These are phyloP conservation scores for Chalcosyrphus nemorum DNA, from an alignment of 2,888 invertebrate species.

Conservation along the genomic window DNA sequence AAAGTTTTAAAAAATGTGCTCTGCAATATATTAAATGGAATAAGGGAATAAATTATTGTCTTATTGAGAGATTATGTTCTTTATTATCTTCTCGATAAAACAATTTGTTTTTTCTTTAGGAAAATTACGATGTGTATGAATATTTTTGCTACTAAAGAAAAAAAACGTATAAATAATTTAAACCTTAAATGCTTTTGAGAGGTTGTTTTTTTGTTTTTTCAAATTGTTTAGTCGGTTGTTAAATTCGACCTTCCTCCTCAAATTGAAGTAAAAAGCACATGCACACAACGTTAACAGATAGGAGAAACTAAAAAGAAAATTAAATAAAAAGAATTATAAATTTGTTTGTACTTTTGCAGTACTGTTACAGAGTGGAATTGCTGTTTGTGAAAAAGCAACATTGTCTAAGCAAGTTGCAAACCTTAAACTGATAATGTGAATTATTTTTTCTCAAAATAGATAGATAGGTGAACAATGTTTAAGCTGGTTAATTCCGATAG, in stretches of 20 bases:
- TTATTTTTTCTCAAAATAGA: too few species aligned
- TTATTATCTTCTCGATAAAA: constrained; percentile 61
- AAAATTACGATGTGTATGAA: constrained; percentile 64
- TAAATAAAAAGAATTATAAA: neutral
- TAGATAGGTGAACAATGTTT: too few species aligned
- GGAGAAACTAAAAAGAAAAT: constrained; percentile 5
- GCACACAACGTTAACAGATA: constrained; percentile 28
- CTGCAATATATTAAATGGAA: constrained; percentile 70
- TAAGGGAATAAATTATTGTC: constrained; percentile 60
- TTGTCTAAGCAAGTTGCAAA: too few species aligned
- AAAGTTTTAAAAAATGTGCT: constrained; percentile 73
- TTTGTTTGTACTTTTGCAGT: neutral
- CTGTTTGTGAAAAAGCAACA: too few species aligned
- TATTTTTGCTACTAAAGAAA: constrained; percentile 16
- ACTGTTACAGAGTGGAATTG: too few species aligned
- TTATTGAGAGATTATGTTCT: constrained; percentile 52
- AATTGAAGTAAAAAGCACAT: constrained; percentile 23
- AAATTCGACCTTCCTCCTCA: neutral
- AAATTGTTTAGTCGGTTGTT: neutral
- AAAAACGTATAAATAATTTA: neutral
- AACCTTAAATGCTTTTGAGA: neutral
- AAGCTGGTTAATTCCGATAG: too few species aligned
- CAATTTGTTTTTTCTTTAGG: constrained; percentile 26
- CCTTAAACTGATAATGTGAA: too few species aligned
- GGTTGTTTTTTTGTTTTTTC: neutral